These are phyloP conservation scores for Piezodorus guildinii DNA, from an alignment of 1,140 invertebrate species.

Conservation along the genomic window DNA sequence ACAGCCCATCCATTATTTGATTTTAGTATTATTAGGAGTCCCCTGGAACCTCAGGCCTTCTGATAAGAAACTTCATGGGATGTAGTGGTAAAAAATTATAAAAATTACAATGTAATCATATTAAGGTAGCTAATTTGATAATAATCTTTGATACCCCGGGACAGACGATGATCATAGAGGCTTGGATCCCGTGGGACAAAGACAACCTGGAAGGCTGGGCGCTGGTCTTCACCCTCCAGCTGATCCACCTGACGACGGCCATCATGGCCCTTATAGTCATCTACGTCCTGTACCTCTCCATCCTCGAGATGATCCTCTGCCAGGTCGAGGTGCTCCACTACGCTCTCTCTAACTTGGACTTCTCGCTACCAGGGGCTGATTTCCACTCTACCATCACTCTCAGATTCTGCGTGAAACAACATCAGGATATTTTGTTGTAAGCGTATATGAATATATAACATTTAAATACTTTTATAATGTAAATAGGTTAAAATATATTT, in stretches of 20 bases:
- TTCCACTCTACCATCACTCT: background rate
- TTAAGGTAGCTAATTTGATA: no score
- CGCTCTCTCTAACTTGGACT: background rate
- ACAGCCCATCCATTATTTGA: no score
- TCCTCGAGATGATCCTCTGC: background rate
- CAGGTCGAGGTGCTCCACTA: background rate
- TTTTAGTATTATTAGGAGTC: no score
- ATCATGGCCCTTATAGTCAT: background rate
- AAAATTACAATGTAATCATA: no score
- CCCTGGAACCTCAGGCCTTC: no score
- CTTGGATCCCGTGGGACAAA: background rate
- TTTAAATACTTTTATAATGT: no score
- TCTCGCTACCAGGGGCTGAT: background rate
- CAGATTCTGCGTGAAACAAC: background rate
- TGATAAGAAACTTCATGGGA: no score
- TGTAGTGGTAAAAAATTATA: no score
- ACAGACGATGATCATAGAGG: background rate
- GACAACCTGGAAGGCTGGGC: background rate
- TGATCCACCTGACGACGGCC: background rate
- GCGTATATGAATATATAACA: no score
- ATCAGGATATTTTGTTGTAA: background rate
- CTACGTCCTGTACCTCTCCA: background rate
- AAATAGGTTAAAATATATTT: no score
- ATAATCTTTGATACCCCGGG: no score
- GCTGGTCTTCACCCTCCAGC: background rate